These are phyloP conservation scores for Hemiprocne comata DNA, from an alignment of 2,113 vertebrate genomes.

Conservation along the genomic window DNA sequence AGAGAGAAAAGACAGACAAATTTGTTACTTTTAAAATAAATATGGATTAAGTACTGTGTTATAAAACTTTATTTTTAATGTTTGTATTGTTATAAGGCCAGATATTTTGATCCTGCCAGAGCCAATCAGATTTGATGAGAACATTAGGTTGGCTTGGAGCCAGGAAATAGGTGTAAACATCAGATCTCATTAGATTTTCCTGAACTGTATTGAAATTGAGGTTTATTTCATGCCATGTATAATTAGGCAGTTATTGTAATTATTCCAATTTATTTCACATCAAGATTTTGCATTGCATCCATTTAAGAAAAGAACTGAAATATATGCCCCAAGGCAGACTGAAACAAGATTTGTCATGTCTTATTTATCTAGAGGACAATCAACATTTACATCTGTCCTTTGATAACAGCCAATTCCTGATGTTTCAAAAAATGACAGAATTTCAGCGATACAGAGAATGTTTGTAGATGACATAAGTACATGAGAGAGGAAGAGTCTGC, in stretches of 20 bases:
- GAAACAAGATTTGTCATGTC: background rate
- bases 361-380: background rate
- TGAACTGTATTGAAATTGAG: background rate
- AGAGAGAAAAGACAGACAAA: background rate
- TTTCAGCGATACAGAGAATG: background rate
- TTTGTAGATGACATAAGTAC: background rate
- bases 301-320: conserved; percentile 1
- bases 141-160: background rate
- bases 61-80: background rate
- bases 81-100: background rate
- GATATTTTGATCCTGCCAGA: background rate
- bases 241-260: conserved; percentile 6
- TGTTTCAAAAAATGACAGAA: background rate
- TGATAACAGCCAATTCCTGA: background rate
- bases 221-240: conserved; percentile 1
- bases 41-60: background rate
- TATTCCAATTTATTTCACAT: conserved; percentile 36
- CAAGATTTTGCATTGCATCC: background rate
- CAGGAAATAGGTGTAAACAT: conserved; percentile 43
- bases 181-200: conserved; percentile 6
- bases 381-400: background rate
- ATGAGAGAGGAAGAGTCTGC: background rate
- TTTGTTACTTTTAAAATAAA: background rate
- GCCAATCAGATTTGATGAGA: conserved; percentile 8
- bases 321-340: background rate